Conservation (phyloP, 1,140 invertebrate species). For the Aphelenchoides fujianensis region DNA sequence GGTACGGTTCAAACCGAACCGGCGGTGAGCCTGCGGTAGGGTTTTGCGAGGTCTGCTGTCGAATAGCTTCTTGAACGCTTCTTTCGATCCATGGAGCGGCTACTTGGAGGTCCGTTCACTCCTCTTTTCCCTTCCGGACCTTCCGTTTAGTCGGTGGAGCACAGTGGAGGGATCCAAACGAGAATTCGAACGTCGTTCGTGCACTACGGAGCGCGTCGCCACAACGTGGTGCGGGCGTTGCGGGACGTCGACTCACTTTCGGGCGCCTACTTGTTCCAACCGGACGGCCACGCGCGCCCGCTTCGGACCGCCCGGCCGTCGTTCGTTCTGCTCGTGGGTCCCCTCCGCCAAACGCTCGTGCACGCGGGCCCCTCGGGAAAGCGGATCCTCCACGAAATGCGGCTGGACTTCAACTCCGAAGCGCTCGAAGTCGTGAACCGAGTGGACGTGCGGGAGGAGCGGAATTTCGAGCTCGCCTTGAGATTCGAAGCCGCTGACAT, state of each 20-base stretch:
- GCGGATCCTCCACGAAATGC: constrained; percentile 72
- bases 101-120: too few relatives aligned
- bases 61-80: too few relatives aligned
- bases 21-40: too few relatives aligned
- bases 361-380: constrained; percentile 65
- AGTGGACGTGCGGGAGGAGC: constrained; percentile 65
- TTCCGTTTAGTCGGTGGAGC: too few relatives aligned
- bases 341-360: constrained; percentile 75
- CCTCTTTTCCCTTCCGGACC: too few relatives aligned
- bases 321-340: constrained; percentile 75
- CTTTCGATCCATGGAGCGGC: too few relatives aligned
- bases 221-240: too few relatives aligned
- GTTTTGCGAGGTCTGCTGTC: too few relatives aligned
- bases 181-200: constrained; percentile 30
- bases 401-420: constrained; percentile 67
- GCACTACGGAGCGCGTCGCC: constrained; percentile 50
- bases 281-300: constrained; percentile 71
- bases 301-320: constrained; percentile 68
- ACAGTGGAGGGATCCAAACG: too few relatives aligned
- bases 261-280: constrained; percentile 91
- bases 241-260: too few relatives aligned
- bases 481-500: constrained; percentile 71
- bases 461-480: constrained; percentile 69
- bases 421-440: constrained; percentile 39
- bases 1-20: too few relatives aligned